phyloP scores from a whole-genome alignment of 2,113 vertebrate species.

The Microtus richardsoni region DNA sequence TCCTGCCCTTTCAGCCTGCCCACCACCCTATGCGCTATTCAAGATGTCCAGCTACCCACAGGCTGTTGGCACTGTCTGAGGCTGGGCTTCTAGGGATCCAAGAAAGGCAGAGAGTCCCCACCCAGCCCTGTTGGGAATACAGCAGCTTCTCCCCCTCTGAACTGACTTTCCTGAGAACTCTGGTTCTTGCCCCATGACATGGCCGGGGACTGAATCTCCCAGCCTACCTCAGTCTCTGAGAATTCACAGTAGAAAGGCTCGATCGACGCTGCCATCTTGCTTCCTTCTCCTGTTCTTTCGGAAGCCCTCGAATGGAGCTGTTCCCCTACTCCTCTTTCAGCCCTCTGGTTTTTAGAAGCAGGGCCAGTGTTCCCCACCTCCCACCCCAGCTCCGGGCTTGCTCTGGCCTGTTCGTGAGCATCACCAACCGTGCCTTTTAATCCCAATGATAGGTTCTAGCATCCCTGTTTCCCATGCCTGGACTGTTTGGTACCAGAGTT shows the following conservation, averaged over 20 bases:
- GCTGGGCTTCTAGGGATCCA: not conserved
- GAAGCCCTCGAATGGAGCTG: not conserved
- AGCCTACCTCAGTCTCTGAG: not conserved
- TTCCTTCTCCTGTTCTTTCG: not conserved
- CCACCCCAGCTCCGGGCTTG: not conserved
- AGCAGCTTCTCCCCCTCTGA: not conserved
- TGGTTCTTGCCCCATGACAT: not conserved
- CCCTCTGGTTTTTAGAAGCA: not conserved
- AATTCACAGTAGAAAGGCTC: not conserved
- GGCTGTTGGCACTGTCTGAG: not conserved
- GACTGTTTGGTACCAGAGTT: slow-evolving; percentile 9
- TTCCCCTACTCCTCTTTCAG: not conserved
- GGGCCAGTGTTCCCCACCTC: not conserved
- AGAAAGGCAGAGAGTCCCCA: not conserved
- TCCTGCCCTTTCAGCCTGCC: not conserved
- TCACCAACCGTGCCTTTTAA: not conserved
- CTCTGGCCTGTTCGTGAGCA: not conserved
- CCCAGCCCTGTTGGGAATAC: not conserved
- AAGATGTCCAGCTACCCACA: not conserved
- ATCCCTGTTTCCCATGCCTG: not conserved
- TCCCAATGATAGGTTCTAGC: not conserved
- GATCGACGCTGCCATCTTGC: not conserved
- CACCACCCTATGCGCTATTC: not conserved
- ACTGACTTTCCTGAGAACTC: not conserved
- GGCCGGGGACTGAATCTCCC: not conserved